Evolutionary conservation across 2,797 vertebrate genomes (phyloP), one percentile per base, ranked within the genome.

Genomic region (Sebastes glaucus): DNA sequence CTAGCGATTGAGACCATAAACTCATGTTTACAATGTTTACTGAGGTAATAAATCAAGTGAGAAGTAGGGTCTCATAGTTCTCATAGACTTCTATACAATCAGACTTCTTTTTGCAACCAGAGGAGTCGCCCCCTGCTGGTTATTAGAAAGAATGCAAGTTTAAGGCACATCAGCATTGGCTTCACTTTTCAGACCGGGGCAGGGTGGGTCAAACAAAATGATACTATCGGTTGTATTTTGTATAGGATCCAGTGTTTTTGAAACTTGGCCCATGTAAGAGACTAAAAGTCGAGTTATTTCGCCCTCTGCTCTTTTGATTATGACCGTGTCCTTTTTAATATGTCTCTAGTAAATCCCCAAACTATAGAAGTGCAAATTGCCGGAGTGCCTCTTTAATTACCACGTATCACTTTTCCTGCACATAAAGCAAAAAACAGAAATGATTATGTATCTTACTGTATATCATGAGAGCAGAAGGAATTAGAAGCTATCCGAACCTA

Each of bases 401-500:
- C n/a, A 55, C 7, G 49, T 23, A 33, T 61, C 30, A 28, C 30
- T 65, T 57, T 63, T 25, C 13, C 18, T 23, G n/a, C 53, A 20
- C 18, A 62, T 59, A 23, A 67, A 81, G 9, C 9, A 59, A 71
- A 83, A 30, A 30, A 6, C 16, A 74, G 7, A 61, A 28, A 74
- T 38, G 3, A 49, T 32, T 9, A 4, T 55, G 35, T 14, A 57
- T 76, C 33, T 66, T 22, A 7, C 23, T 23, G 30, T 55, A 63
- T 25, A 62, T 65, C 28, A 52, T 53, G 16, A 76, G 28, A 71
- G 23, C 11, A 28, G 30, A 72, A 27, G n/a, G 67, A 80, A 67
- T 74, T 11, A 46, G 22, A 67, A 32, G 42, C 77, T n/a, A 73
- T 71, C 66, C 61, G 28, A 68, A 78, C 83, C 7, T 52, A 59